Evolutionary conservation across 2,113 vertebrate species (phyloP).

Genomic region (Holacanthus passer): DNA sequence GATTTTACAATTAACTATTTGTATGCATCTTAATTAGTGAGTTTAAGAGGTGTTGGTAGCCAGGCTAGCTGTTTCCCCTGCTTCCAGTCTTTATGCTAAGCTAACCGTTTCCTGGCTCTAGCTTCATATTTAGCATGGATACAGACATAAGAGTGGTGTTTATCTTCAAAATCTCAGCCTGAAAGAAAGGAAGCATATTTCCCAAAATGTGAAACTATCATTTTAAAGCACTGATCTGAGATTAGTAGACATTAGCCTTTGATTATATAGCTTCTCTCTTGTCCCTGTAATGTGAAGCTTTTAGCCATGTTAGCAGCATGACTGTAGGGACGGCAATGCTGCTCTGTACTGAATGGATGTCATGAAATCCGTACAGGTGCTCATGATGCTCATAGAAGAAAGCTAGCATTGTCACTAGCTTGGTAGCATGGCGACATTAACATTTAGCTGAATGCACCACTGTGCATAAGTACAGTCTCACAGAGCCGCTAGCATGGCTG

Average conservation of each 20-base stretch:
- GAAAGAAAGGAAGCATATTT: no score
- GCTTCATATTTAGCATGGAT: background rate
- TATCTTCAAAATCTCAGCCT: background rate
- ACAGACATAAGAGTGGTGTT: background rate
- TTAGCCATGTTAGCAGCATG: background rate
- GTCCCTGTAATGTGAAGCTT: background rate
- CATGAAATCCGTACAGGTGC: no score
- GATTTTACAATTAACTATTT: no score
- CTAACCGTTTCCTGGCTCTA: background rate
- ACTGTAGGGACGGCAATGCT: background rate
- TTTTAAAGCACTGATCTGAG: background rate
- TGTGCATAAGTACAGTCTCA: background rate
- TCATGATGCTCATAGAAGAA: no score
- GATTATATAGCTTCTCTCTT: background rate
- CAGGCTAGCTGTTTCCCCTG: background rate
- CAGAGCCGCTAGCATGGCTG: background rate
- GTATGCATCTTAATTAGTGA: background rate
- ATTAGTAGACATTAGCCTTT: no score
- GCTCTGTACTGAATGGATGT: background rate
- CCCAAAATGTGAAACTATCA: no score
- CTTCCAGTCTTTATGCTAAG: no score
- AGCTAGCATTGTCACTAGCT: no score
- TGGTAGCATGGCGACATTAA: background rate
- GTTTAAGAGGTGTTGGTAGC: background rate
- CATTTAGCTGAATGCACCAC: background rate